These are phyloP conservation scores for Mirza zaza DNA, from an alignment of 2,113 vertebrate genomes.

Conservation along the genomic window DNA sequence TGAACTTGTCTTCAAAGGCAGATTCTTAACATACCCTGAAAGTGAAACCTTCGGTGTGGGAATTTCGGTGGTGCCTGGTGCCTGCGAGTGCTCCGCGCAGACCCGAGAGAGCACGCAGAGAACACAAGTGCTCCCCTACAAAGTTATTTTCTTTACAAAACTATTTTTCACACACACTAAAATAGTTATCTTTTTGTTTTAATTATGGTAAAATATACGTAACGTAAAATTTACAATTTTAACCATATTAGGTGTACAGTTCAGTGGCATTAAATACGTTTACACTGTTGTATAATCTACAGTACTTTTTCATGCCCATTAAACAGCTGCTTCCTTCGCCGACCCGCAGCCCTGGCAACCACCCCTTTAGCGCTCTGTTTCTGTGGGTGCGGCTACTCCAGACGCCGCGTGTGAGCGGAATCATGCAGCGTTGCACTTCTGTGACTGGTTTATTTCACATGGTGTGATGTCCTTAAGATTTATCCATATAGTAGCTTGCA, in stretches of 20 bases:
- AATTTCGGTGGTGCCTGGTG: neutral
- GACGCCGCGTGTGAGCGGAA: neutral
- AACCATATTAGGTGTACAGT: neutral
- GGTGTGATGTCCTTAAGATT: neutral
- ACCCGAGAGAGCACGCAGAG: neutral
- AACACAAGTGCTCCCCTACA: neutral
- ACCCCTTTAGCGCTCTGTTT: neutral
- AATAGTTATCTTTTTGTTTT: neutral
- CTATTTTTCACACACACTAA: too few relatives aligned
- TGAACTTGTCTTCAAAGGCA: conserved; percentile 49
- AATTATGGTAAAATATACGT: neutral
- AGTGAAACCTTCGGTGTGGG: neutral
- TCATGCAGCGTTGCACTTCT: neutral
- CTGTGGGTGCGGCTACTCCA: neutral
- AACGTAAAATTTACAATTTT: neutral
- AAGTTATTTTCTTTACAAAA: neutral
- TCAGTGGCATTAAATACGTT: neutral
- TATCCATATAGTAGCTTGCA: neutral
- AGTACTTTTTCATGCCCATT: neutral
- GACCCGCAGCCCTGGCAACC: neutral
- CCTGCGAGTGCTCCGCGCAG: neutral
- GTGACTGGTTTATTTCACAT: neutral
- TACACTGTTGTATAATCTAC: neutral
- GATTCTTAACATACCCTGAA: conserved; percentile 28
- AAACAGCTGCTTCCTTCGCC: neutral